Conservation (phyloP, 1,140 invertebrate species). For the Lamellibrachia luymesi region DNA sequence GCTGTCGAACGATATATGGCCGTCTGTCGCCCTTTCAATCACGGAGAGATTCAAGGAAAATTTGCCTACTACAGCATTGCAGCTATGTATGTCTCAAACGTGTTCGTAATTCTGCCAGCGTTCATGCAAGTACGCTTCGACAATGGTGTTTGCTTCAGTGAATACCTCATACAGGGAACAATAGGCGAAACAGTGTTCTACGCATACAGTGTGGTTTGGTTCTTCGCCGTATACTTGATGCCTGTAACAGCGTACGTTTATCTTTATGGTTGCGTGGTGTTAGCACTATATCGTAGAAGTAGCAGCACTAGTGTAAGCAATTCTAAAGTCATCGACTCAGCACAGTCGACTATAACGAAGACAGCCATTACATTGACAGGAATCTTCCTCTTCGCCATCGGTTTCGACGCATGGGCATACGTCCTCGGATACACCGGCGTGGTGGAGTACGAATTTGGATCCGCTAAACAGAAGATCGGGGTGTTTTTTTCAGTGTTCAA, state of each 20-base stretch:
- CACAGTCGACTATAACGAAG: slow-evolving; percentile 11
- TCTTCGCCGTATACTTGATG: neutral
- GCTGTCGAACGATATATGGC: too few relatives aligned
- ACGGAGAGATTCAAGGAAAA: too few relatives aligned
- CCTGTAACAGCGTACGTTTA: neutral
- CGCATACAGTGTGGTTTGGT: neutral
- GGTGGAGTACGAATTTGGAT: slow-evolving; percentile 5
- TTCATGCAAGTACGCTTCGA: neutral
- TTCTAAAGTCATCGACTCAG: neutral
- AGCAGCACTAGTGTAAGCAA: neutral
- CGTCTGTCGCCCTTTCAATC: too few relatives aligned
- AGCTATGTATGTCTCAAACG: too few relatives aligned
- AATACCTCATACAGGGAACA: neutral
- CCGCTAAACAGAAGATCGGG: slow-evolving; percentile 15
- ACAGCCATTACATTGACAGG: slow-evolving; percentile 19
- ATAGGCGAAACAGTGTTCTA: neutral
- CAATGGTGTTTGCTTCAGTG: neutral
- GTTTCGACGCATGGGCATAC: slow-evolving; percentile 8
- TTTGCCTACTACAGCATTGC: too few relatives aligned
- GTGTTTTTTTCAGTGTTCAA: slow-evolving; percentile 21
- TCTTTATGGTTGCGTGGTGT: neutral
- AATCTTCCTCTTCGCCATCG: slow-evolving; percentile 12
- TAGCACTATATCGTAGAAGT: neutral
- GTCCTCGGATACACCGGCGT: slow-evolving; percentile 13
- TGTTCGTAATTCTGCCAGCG: neutral